Evolutionary conservation across 2,797 vertebrate genomes (phyloP), one percentile per base, ranked within the genome.

Genomic region (Eupleurogrammus muticus): DNA sequence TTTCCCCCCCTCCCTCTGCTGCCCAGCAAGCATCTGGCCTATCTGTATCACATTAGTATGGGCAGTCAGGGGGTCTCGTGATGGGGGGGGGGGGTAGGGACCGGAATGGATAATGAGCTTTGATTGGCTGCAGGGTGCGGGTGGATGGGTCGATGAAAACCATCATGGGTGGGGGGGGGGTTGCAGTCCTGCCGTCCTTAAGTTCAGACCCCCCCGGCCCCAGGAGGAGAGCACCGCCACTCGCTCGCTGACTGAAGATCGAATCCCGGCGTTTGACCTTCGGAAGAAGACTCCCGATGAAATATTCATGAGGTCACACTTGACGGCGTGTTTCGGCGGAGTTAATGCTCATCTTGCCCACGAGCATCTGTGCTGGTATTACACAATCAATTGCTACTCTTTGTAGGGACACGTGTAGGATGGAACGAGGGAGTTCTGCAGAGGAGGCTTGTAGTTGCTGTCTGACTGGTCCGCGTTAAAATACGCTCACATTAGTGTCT

Each of bases 221-320:
- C n/a, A n/a, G 56, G 55, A 84, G 57, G 75, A 73, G 73, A 50
- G 75, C 66, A 42, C 12, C 12, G 17, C 59, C 9, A 9, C 56
- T 81, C 60, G 17, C 54, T 77, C 49, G 66, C 56, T 52, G 84
- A 71, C 67, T 68, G 69, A 70, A 59, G 66, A 83, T 70, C 65
- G 70, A 68, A 81, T 3, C 85, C 73, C 85, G 53, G 68, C 59
- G 19, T 83, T 82, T 91, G 87, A 91, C 89, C 91, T 90, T 90
- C 85, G 51, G 57, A 57, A 70, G 50, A 72, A 70, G 76, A 76
- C 60, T 19, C 35, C 38, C 59, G 6, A 61, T 86, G 66, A 85
- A 89, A 89, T 82, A 91, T 91, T 76, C 32, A 87, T 78, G 79
- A 80, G 66, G 76, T 86, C 70, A 80, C 68, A 70, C 75, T 87